These are phyloP conservation scores for Andrena bicolor DNA, from an alignment of 2,888 invertebrate genomes.

Conservation along the genomic window DNA sequence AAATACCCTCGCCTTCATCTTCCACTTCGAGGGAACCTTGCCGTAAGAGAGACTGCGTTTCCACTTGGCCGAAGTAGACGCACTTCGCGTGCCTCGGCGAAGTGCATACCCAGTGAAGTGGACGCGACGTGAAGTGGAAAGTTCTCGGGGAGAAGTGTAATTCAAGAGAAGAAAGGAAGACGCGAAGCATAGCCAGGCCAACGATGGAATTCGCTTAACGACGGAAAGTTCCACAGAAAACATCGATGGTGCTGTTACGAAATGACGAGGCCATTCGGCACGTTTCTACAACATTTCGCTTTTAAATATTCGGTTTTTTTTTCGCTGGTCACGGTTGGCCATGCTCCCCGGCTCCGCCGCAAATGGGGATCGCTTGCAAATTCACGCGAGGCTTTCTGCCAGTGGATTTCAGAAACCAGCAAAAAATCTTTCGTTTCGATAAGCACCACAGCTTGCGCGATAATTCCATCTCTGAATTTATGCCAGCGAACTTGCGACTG, in stretches of 20 bases:
- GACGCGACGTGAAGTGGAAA: neutral
- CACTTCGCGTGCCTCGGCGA: constrained; percentile 15
- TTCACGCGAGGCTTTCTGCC: constrained; percentile 37
- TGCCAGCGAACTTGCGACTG: no score
- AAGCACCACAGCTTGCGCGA: neutral
- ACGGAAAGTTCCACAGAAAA: neutral
- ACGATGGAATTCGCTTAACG: neutral
- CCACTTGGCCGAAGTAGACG: constrained; percentile 25
- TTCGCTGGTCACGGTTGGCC: constrained; percentile 10
- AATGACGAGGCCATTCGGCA: neutral
- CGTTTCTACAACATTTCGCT: constrained; percentile 23
- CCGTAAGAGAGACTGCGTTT: constrained; percentile 19
- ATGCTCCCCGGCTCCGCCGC: constrained; percentile 8
- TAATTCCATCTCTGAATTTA: neutral
- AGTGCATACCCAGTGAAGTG: constrained; percentile 15
- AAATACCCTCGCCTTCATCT: neutral
- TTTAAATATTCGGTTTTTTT: constrained; percentile 19
- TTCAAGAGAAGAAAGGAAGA: neutral
- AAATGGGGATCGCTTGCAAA: constrained; percentile 44
- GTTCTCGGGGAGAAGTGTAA: neutral
- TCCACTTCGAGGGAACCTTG: constrained; percentile 3
- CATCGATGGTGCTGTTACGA: constrained; percentile 7
- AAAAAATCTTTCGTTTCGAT: neutral
- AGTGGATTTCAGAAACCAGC: neutral
- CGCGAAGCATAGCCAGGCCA: neutral